These are phyloP conservation scores for Clarias macrocephalus DNA, from an alignment of 2,113 vertebrate species.

Conservation along the genomic window DNA sequence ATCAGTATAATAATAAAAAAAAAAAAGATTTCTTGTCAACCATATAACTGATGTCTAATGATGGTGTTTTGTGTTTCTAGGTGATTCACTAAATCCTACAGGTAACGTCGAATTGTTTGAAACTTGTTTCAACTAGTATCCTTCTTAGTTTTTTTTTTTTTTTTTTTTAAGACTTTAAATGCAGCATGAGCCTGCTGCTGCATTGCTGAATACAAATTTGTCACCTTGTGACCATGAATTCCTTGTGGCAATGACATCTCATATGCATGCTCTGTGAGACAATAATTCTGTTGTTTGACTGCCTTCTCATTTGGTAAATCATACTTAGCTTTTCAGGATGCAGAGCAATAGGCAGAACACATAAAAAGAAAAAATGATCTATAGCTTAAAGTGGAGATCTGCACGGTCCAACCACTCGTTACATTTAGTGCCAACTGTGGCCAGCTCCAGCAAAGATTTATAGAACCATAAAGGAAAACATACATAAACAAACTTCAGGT, in stretches of 20 bases:
- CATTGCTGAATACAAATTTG: background rate
- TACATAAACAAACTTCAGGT: background rate
- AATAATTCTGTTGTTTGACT: too few species aligned
- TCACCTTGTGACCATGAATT: background rate
- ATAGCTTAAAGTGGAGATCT: background rate
- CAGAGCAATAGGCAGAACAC: background rate
- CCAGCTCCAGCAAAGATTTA: background rate
- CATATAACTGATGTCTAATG: background rate
- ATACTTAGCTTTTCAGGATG: background rate
- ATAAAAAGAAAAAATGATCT: background rate
- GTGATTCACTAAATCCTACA: slow-evolving; percentile 77
- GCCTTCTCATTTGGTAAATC: background rate
- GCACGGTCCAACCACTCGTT: background rate
- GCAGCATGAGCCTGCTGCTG: background rate
- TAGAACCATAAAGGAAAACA: background rate
- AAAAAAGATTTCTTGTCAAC: background rate
- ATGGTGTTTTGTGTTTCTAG: slow-evolving; percentile 57
- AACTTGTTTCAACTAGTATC: background rate
- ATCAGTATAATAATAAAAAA: background rate
- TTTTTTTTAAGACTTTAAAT: background rate
- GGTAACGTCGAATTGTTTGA: slow-evolving; percentile 61
- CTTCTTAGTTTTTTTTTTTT: background rate
- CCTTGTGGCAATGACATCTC: background rate
- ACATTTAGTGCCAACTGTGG: background rate
- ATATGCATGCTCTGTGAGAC: too few species aligned